phyloP scores from a whole-genome alignment of 2,113 vertebrate genomes.

The Oreochromis spilurus region DNA sequence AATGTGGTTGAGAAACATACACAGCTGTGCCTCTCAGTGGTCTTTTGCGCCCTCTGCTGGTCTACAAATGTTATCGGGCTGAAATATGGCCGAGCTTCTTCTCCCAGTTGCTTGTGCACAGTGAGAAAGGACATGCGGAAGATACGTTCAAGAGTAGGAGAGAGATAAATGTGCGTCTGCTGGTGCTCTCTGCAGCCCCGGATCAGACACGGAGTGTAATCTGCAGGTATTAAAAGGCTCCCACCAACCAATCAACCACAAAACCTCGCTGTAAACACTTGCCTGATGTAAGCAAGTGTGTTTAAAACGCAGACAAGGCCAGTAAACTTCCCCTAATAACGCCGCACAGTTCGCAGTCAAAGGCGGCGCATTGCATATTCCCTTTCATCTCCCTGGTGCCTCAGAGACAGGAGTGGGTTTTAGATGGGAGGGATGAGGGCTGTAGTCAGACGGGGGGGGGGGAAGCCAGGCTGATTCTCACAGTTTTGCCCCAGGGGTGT shows the following conservation, averaged over 20 bases:
- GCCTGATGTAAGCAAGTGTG: constrained; percentile 25
- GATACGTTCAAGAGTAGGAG: not conserved
- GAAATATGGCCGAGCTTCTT: not conserved
- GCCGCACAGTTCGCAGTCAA: constrained; percentile 56
- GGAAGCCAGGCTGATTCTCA: constrained; percentile 50
- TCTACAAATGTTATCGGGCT: accelerated
- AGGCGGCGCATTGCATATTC: constrained; percentile 67
- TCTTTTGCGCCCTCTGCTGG: constrained; percentile 47
- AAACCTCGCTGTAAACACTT: constrained; percentile 16
- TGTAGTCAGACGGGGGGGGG: constrained; percentile 33
- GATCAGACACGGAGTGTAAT: not conserved
- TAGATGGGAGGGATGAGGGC: constrained; percentile 51
- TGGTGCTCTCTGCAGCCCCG: not conserved
- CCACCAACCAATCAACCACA: not conserved
- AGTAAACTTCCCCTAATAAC: constrained; percentile 56
- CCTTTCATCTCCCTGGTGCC: constrained; percentile 69
- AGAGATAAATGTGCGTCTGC: not conserved
- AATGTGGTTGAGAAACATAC: not conserved
- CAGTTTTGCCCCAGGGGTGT: constrained; percentile 60
- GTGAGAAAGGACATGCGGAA: not conserved
- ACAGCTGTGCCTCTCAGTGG: not conserved
- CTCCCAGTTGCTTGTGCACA: not conserved
- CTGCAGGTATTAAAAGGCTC: not conserved
- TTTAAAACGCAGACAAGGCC: constrained; percentile 50
- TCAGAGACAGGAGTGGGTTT: constrained; percentile 58